Conservation (phyloP, 2,113 vertebrate species). For the Ranitomeya variabilis region DNA sequence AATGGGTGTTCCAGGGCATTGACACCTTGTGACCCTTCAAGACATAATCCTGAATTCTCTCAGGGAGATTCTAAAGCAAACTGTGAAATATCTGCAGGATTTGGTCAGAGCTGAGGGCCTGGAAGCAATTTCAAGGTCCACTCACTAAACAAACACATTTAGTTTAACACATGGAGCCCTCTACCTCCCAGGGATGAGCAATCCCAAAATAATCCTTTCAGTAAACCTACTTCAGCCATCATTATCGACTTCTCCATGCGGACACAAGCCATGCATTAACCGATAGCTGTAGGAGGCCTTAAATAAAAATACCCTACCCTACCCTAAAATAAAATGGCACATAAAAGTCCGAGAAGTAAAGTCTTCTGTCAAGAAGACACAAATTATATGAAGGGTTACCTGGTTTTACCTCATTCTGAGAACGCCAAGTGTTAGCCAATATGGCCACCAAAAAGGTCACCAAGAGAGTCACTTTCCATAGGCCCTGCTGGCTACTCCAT, state of each 20-base stretch:
- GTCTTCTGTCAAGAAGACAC: no score
- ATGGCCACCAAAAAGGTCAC: no score
- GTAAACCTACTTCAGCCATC: background rate
- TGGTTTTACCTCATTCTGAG: no score
- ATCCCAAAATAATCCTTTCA: background rate
- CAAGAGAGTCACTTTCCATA: no score
- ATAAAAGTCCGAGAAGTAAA: no score
- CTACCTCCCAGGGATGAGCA: background rate
- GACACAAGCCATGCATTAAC: background rate
- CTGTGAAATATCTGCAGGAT: conserved; percentile 29
- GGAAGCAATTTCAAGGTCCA: conserved; percentile 39
- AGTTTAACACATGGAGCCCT: background rate
- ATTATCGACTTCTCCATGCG: background rate
- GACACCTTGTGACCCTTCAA: background rate
- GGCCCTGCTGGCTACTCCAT: no score
- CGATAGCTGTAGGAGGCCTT: no score
- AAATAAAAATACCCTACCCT: no score
- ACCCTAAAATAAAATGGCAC: no score
- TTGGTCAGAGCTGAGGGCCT: conserved; percentile 15
- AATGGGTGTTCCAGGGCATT: background rate
- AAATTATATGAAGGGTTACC: no score
- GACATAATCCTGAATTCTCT: background rate
- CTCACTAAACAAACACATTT: conserved; percentile 26
- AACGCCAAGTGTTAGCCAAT: no score
- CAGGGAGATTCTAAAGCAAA: background rate